Base-by-base conservation (phyloP, 2,113 vertebrate genomes). In the Sylvietta virens region DNA sequence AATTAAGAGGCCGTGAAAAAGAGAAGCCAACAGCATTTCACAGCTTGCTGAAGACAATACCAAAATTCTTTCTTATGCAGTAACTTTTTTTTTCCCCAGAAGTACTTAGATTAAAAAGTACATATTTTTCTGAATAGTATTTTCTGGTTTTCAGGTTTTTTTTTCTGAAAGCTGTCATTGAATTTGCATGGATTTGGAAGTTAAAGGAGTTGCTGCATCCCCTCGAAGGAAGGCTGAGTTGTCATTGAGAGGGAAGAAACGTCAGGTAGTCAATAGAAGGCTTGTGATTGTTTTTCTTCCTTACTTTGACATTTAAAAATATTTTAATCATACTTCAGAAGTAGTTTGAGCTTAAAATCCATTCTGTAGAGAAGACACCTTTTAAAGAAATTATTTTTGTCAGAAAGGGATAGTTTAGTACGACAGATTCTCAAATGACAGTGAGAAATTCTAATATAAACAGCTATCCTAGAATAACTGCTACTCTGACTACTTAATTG, bases 111-210 rank as follows among this genome's bases (percentile, higher is more conserved):
- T 60, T 21, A 16, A 77, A 74, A 67, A 51, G 4, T 2, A 14
- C 2, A 3, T 40, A 1, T 15, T 69, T 84, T 92, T 95, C 51
- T 85, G 12, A 66, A 39, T 73, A 47, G 37, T 14, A 4, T 82
- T 78, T 91, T 78, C 39, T 94, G 13, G 9, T 90, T 92, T 81
- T 37, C 72, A 91, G 47, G 64, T 62, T 69, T 62, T 28, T 73
- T 86, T 24, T 73, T 85, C 44, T 82, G 54, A 78, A 88, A 64
- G n/a, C 78, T 47, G 42, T n/a, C 65, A 15, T 6, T 60, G n/a
- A 81, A 40, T 77, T 94, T 93, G 50, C 62, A 98, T 98, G 98
- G 97, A 98, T 91, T 97, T 98, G 40, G 95, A 98, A 72, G 61
- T 98, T 92, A 97, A 96, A 97, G 95, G 97, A 86, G 51, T 96